Base-by-base conservation (phyloP, 2,888 invertebrate species). In the Leucania comma region DNA sequence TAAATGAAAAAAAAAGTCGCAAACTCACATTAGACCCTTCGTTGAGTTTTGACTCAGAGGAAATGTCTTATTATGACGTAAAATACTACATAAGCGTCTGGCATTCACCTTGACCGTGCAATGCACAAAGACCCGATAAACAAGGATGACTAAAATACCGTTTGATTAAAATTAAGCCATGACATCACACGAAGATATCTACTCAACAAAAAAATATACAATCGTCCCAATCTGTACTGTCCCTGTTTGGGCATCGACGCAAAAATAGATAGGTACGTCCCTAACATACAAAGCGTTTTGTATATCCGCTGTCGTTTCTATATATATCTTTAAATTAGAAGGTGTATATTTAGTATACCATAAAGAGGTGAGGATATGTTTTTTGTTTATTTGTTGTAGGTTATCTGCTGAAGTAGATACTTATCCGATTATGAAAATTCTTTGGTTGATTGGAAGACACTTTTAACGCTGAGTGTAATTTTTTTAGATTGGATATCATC, bases 241-340 rank as follows among this genome's bases (percentile, higher is more conserved):
- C 75, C 59, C 48, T 57, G 72, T 84, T 83, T 78, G 79, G 84
- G 38, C 69, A 75, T 53, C 77, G 24, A 56, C 67, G 46, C 20
- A 50, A 38, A 54, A 73, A 5, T 38, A 54, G 68, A 4, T 57
- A 29, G 29, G 29, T 29, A 46, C 71, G 67, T 71, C 14, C 50
- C 56, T 62, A 46, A 71, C 69, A 80, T 75, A 73, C 59, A 69
- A 75, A 76, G 12, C 54, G 22, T 24, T 10, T 20, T 5, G 20
- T 68, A 60, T 74, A 63, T 73, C 76, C 70, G 67, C 48, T 59
- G 72, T 71, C 42, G 46, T 56, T 57, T 76, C 70, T 53, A 54
- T 54, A 66, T 53, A 54, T 54, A 66, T 53, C 12, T 61, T 12
- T 38, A 38, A 22, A 42, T 42, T 42, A 6, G 17, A 5, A 6